These are phyloP conservation scores for Numenius phaeopus DNA, from an alignment of 2,797 vertebrate genomes.

Conservation along the genomic window DNA sequence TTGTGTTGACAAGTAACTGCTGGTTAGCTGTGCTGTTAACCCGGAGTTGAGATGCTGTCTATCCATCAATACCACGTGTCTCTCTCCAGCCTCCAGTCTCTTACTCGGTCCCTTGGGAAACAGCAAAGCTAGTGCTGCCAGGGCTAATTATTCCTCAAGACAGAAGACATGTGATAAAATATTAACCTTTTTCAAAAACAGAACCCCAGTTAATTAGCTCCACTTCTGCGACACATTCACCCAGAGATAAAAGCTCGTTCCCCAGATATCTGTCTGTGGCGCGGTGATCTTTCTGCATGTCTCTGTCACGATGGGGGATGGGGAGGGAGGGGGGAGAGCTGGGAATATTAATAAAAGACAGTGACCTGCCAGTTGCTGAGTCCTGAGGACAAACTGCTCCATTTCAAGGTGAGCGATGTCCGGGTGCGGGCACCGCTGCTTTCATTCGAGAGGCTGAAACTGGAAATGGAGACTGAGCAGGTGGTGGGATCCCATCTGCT, in stretches of 20 bases:
- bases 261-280: conserved; percentile 9
- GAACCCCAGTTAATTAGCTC: conserved; percentile 61
- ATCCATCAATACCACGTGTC: neutral
- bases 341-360: conserved; percentile 24
- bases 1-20: neutral
- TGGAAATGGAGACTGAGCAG: neutral
- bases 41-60: neutral
- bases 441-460: neutral
- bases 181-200: conserved; percentile 69
- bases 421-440: fast-evolving
- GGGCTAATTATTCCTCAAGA: conserved; percentile 66
- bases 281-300: neutral
- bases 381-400: neutral
- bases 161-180: conserved; percentile 66
- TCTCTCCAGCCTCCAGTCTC: neutral
- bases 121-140: neutral
- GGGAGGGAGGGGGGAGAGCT: neutral
- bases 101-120: neutral
- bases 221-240: conserved; percentile 25
- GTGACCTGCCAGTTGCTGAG: neutral
- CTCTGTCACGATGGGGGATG: neutral
- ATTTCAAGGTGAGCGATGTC: neutral
- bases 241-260: conserved; percentile 28
- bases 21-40: neutral
- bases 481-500: neutral